A percentile compares a stretch with the other conserved stretches of the same genome.
These are phyloP conservation scores for Naso thynnoides DNA, from an alignment of 2,797 vertebrate genomes.

Conservation along the genomic window DNA sequence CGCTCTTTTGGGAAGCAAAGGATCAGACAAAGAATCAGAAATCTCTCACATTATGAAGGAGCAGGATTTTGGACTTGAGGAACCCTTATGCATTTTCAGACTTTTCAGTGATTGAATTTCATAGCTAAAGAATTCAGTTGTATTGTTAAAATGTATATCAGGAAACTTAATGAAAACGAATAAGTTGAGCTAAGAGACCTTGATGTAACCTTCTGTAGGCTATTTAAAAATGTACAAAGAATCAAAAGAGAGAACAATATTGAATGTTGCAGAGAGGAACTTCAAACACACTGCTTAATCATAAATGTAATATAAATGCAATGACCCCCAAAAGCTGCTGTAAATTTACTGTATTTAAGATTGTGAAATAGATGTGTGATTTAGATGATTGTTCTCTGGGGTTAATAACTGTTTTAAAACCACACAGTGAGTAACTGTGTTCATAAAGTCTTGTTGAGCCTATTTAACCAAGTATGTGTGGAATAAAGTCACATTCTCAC, in stretches of 20 bases:
- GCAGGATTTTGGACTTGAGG: neutral
- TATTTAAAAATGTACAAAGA: too few species aligned
- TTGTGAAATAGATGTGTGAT: constrained; percentile 15
- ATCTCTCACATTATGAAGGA: neutral
- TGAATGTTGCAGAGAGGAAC: neutral
- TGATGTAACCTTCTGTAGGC: too few species aligned
- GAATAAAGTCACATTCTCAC: constrained; percentile 40
- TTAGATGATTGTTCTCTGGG: constrained; percentile 26
- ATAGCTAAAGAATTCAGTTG: neutral
- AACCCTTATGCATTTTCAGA: neutral
- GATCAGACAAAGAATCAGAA: neutral
- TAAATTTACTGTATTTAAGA: neutral
- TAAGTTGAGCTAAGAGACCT: constrained; percentile 5
- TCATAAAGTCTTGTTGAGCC: constrained; percentile 10
- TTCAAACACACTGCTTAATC: neutral
- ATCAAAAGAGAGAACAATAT: neutral
- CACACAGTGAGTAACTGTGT: neutral
- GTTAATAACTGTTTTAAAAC: constrained; percentile 13
- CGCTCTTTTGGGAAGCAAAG: neutral
- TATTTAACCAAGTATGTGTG: neutral
- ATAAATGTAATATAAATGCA: neutral
- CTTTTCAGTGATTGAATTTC: neutral
- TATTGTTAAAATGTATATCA: neutral
- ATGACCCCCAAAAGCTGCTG: neutral
- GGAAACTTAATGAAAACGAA: neutral